Conservation (phyloP, 2,888 invertebrate species). For the Aplocera efformata region DNA sequence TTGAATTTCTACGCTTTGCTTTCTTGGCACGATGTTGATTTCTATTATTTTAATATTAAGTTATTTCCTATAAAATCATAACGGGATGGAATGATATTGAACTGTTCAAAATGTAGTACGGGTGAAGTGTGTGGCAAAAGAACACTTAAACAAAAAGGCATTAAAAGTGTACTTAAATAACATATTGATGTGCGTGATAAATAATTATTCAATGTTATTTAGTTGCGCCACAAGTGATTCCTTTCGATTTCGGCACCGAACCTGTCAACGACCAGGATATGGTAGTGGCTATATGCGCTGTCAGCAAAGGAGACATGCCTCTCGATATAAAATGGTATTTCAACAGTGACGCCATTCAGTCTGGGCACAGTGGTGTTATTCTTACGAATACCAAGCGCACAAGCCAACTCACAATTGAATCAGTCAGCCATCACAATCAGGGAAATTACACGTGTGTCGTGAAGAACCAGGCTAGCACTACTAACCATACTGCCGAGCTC, state of each 20-base stretch:
- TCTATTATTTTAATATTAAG: conserved; percentile 23
- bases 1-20: conserved; percentile 36
- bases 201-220: conserved; percentile 29
- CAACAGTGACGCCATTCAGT: conserved; percentile 61
- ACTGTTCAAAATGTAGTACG: conserved; percentile 3
- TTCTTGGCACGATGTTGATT: conserved; percentile 45
- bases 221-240: conserved; percentile 86
- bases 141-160: conserved; percentile 1
- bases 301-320: conserved; percentile 88
- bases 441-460: conserved; percentile 84
- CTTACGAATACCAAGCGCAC: conserved; percentile 79
- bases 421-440: conserved; percentile 80
- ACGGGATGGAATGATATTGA: no score
- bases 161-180: neutral
- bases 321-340: conserved; percentile 87
- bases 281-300: conserved; percentile 85
- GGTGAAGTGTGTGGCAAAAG: conserved; percentile 28
- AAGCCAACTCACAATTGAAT: conserved; percentile 82
- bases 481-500: conserved; percentile 77
- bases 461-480: conserved; percentile 79
- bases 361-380: conserved; percentile 76
- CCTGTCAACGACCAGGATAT: conserved; percentile 85
- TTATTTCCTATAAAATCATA: conserved; percentile 25
- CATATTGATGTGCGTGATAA: no score
- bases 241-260: conserved; percentile 86